Evolutionary conservation across 2,797 vertebrate genomes (phyloP), one percentile per base, ranked within the genome.

Genomic region (Arctocebus calabarensis): DNA sequence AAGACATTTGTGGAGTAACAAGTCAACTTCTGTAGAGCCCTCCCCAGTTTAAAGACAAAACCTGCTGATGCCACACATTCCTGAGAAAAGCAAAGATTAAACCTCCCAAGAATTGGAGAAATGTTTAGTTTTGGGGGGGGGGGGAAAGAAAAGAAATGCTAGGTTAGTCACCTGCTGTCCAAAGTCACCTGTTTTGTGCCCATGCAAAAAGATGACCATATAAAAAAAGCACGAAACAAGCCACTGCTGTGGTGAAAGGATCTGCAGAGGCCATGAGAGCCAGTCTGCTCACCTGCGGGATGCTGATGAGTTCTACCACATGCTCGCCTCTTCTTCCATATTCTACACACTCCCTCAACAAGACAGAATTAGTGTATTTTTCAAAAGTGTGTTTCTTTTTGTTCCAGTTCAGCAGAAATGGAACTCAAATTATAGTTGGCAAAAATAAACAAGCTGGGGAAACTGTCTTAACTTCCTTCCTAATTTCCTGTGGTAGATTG

Each of bases 1-100:
- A 92, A 96, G 93, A 55, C 83, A 93, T 94, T 85, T 92, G 79
- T 68, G 10, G 64, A 95, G 93, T 68, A 87, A 88, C 88, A 77
- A 95, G 84, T 57, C 89, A 95, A 59, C 91, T 87, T 90, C 0
- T 0, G 82, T 73, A 29, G 61, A 95, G 92, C 62, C 57, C 83
- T 94, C 81, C 11, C 29, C 64, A 7, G 95, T 29, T 84, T 48
- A 52, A 94, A 95, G 64, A 95, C 95, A 97, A 92, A 68, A 77
- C 0, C 5, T 86, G 86, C 78, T 95, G 34, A 73, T 40, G 61
- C 16, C 2, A 78, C 68, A 74, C 83, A 57, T 86, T 73, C 91
- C 4, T 74, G 34, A 71, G 64, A 79, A 29, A 87, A 90, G 11
- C 9, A 66, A 94, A 92, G 57, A 84, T 77, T 37, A 91, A 94